Evolutionary conservation across 2,797 vertebrate species (phyloP).

Genomic region (Gymnocypris eckloni): DNA sequence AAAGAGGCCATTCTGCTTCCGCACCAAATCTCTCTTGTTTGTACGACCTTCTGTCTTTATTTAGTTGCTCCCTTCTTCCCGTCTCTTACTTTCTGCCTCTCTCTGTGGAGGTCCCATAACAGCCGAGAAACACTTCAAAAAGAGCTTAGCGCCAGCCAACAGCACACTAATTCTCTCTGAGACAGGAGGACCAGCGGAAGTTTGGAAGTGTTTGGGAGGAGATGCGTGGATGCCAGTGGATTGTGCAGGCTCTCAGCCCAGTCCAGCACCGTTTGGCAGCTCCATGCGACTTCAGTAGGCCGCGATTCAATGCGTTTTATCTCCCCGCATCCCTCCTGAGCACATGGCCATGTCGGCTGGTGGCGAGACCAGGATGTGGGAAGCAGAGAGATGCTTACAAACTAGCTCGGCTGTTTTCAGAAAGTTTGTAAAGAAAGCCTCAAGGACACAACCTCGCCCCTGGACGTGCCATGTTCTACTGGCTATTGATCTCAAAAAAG

Average conservation of each 20-base stretch:
- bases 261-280: conserved; percentile 39
- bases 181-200: neutral
- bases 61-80: conserved; percentile 56
- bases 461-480: conserved; percentile 9
- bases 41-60: conserved; percentile 21
- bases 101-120: conserved; percentile 65
- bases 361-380: conserved; percentile 9
- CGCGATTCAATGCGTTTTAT: conserved; percentile 31
- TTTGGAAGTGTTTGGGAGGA: conserved; percentile 21
- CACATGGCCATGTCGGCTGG: neutral
- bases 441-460: conserved; percentile 13
- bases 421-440: conserved; percentile 43
- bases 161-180: conserved; percentile 44
- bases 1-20: conserved; percentile 6
- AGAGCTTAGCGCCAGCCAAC: conserved; percentile 62
- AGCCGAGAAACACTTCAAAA: conserved; percentile 71
- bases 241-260: conserved; percentile 24
- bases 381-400: conserved; percentile 17
- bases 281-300: neutral
- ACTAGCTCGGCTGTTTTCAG: conserved; percentile 35
- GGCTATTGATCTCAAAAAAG: conserved; percentile 34
- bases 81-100: conserved; percentile 58
- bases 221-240: conserved; percentile 22
- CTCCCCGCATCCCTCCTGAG: neutral
- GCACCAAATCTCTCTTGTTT: conserved; percentile 5